Evolutionary conservation across 2,797 vertebrate genomes (phyloP).

Genomic region (Tauraco hartlaubi): DNA sequence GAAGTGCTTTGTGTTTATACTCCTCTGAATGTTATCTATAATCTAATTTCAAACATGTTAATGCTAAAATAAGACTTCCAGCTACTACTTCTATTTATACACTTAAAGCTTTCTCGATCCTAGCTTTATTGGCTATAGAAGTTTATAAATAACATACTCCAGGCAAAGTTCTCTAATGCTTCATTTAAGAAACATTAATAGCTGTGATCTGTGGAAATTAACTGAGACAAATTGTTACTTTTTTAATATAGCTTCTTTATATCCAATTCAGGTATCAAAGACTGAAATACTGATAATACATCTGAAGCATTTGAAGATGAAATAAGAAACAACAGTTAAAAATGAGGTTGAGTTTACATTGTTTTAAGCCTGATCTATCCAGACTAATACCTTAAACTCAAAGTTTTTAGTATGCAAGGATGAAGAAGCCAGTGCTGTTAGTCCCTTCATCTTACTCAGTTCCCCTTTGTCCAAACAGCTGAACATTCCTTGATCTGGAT

Average conservation of each 20-base stretch:
- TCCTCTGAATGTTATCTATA: background rate
- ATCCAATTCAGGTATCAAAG: background rate
- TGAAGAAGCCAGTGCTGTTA: background rate
- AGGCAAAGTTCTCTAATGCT: slow-evolving; percentile 4
- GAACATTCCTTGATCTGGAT: background rate
- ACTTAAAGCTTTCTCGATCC: background rate
- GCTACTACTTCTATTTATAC: slow-evolving; percentile 27
- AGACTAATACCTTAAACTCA: background rate
- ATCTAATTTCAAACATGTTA: slow-evolving; percentile 23
- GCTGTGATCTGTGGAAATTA: background rate
- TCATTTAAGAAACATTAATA: background rate
- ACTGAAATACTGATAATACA: background rate
- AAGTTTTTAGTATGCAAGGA: background rate
- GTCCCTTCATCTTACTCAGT: background rate
- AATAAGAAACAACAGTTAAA: background rate
- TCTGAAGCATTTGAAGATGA: background rate
- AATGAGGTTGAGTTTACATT: background rate
- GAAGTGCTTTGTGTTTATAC: slow-evolving; percentile 28
- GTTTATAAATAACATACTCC: background rate
- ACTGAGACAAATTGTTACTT: background rate
- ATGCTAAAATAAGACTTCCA: slow-evolving; percentile 39
- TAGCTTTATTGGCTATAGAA: background rate
- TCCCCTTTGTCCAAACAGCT: background rate
- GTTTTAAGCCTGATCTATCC: background rate
- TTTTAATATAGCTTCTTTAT: background rate